Conservation (phyloP, 2,888 invertebrate species). For the Acrobasis consociella region DNA sequence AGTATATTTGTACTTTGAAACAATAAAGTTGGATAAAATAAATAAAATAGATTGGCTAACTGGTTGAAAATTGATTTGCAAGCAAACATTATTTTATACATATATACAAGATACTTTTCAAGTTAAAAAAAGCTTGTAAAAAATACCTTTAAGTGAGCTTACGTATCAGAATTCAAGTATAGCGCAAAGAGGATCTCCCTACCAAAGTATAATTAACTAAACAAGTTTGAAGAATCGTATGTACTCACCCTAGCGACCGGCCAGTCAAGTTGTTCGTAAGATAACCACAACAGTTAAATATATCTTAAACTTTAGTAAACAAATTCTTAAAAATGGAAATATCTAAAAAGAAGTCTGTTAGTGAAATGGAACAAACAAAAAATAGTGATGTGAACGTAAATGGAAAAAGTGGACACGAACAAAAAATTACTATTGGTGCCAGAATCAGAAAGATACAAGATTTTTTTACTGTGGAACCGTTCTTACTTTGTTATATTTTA, state of each 20-base stretch:
- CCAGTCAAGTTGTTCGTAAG: constrained; percentile 10
- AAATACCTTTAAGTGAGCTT: constrained; percentile 22
- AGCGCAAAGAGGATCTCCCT: constrained; percentile 29
- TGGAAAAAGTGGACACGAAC: constrained; percentile 28
- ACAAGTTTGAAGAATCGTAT: constrained; percentile 38
- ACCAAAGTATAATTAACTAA: constrained; percentile 33
- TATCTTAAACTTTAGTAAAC: constrained; percentile 2
- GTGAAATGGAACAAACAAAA: constrained; percentile 30
- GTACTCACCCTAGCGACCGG: constrained; percentile 7
- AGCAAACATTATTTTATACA: too few relatives aligned
- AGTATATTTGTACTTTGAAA: too few relatives aligned
- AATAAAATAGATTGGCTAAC: too few relatives aligned
- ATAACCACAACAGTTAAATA: constrained; percentile 2
- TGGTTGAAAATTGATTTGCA: too few relatives aligned
- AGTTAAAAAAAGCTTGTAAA: too few relatives aligned
- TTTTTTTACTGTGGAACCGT: constrained; percentile 85
- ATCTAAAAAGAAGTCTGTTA: constrained; percentile 10
- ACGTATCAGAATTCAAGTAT: constrained; percentile 32
- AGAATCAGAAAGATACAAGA: constrained; percentile 2
- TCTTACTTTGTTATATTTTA: constrained; percentile 84
- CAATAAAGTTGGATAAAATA: too few relatives aligned
- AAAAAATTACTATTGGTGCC: constrained; percentile 11
- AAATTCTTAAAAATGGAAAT: constrained; percentile 12
- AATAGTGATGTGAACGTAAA: constrained; percentile 28
- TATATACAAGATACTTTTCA: too few relatives aligned